A percentile compares a stretch with the other conserved stretches of the same genome.
Evolutionary conservation across 1,140 invertebrate genomes (phyloP).

Genomic region (Lycorma delicatula): DNA sequence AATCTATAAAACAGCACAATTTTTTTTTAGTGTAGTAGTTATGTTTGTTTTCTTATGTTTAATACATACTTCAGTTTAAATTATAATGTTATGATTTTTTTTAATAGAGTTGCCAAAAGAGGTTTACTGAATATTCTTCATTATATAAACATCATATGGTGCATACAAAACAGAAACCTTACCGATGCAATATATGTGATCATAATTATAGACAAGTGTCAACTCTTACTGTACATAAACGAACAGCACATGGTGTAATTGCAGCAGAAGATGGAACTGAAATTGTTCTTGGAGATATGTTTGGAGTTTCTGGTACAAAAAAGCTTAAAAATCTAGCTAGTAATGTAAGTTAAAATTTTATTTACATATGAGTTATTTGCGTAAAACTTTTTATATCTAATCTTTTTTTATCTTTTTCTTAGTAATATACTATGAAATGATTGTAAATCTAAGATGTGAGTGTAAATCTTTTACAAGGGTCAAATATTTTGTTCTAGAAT

Average conservation of each 20-base stretch:
- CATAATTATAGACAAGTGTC: constrained; percentile 53
- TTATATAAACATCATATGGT: constrained; percentile 65
- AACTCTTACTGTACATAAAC: constrained; percentile 52
- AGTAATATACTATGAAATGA: too few relatives aligned
- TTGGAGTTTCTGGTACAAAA: constrained; percentile 12
- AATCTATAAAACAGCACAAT: too few relatives aligned
- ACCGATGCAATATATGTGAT: constrained; percentile 48
- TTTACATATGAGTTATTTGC: too few relatives aligned
- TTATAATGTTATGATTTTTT: too few relatives aligned
- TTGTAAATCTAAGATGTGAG: too few relatives aligned
- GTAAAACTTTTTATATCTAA: too few relatives aligned
- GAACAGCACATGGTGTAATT: constrained; percentile 36
- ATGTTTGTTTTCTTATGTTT: background rate
- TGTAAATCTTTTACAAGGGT: too few relatives aligned
- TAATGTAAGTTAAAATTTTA: constrained; percentile 7
- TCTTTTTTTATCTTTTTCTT: too few relatives aligned
- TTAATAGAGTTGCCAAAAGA: constrained; percentile 51
- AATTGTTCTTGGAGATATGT: constrained; percentile 21
- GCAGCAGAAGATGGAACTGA: constrained; percentile 19
- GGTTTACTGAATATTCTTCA: constrained; percentile 67
- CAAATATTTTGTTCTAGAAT: too few relatives aligned
- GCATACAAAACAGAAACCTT: constrained; percentile 52
- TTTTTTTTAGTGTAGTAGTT: background rate
- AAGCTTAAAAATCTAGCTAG: constrained; percentile 17
- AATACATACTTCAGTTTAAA: background rate